These are phyloP conservation scores for Poecilia wingei DNA, from an alignment of 2,797 vertebrate species.

Conservation along the genomic window DNA sequence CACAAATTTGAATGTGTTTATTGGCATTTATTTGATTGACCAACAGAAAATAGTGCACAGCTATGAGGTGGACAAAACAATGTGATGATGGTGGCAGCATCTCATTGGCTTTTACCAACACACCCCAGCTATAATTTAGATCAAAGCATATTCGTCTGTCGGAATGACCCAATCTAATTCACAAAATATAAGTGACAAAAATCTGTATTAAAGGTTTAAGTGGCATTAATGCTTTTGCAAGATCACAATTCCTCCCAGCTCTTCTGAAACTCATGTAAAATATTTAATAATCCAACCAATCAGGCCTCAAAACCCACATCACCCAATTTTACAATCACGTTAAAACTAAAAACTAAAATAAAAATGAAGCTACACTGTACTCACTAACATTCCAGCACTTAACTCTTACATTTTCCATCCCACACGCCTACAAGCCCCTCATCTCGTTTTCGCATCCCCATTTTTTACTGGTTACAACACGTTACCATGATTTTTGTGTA, in stretches of 20 bases:
- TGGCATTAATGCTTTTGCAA: background rate
- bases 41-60: background rate
- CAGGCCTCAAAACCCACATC: background rate
- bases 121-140: background rate
- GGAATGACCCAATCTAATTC: too few relatives aligned
- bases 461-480: constrained; percentile 50
- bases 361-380: background rate
- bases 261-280: background rate
- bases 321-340: background rate
- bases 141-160: too few relatives aligned
- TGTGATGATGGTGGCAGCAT: background rate
- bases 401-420: background rate
- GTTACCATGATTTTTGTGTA: constrained; percentile 38
- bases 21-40: background rate
- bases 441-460: constrained; percentile 51
- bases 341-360: background rate
- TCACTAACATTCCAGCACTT: constrained; percentile 7
- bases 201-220: background rate
- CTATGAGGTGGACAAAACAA: background rate
- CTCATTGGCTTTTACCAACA: background rate
- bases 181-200: too few relatives aligned
- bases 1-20: background rate
- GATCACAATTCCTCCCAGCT: background rate
- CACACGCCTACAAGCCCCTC: constrained; percentile 39
- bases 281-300: background rate